Base-by-base conservation (phyloP, 2,888 invertebrate genomes). In the Cataglyphis rosenhaueri region DNA sequence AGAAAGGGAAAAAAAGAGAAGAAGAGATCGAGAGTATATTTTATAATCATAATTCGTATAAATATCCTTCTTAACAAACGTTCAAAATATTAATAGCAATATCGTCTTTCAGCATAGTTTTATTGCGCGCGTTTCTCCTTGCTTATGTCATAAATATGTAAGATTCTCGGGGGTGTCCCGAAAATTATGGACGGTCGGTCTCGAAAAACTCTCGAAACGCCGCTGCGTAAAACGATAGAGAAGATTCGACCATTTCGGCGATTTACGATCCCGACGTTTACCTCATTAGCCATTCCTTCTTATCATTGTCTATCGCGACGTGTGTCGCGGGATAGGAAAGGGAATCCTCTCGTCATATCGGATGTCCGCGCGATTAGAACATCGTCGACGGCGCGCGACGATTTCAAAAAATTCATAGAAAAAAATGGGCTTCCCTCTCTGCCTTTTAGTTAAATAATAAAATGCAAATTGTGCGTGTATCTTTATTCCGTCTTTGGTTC, bases 291-390 rank as follows among this genome's bases (percentile, higher is more conserved):
- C 88, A 86, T 90, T 90, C 90, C 86, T 91, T 88, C 90, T 92
- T 92, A 91, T 91, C 91, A 89, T 91, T 90, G 91, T 89, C 89
- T 86, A 81, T 81, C 85, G 82, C 83, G 70, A 57, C 75, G 84
- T 66, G 35, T 78, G 55, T 81, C 81, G 68, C 48, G 76, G 70
- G 81, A 70, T 59, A 44, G 70, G 71, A 85, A 84, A 81, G 79
- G 82, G 84, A 86, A 73, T 65, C 71, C 35, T 79, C 21, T 21
- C 83, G 82, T 88, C 88, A 84, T 86, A 86, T 29, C 79, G 32
- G 82, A 48, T 29, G 38, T 62, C 29, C 76, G 35, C 82, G 81
- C 79, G 84, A 79, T 87, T 82, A 62, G 55, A 74, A 73, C 38
- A 62, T 48, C 55, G 48, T 70, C 78, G 44, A 68, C 21, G 29